These are phyloP conservation scores for Araneus ventricosus DNA, from an alignment of 1,140 invertebrate species.

Conservation along the genomic window DNA sequence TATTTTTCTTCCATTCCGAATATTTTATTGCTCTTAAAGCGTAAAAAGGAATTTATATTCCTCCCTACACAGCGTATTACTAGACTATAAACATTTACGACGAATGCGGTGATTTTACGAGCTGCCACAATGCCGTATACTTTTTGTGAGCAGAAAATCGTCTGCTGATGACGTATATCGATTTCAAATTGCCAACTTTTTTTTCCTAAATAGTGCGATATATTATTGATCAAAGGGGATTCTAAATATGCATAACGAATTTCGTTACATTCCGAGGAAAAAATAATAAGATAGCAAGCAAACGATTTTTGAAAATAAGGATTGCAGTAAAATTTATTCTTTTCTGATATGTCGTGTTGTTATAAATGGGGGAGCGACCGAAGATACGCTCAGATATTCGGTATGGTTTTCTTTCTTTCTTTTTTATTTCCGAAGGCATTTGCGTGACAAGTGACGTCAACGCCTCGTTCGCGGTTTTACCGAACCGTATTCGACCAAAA, in stretches of 20 bases:
- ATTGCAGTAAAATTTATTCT: conserved; percentile 31
- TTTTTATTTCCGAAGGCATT: background rate
- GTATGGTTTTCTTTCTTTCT: background rate
- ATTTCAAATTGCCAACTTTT: conserved; percentile 55
- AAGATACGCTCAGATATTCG: background rate
- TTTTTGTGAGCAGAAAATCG: conserved; percentile 23
- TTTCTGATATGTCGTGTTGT: conserved; percentile 25
- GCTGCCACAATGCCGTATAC: conserved; percentile 23
- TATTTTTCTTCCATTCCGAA: conserved; percentile 42
- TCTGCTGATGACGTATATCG: conserved; percentile 47
- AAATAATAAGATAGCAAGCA: background rate
- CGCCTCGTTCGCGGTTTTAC: conserved; percentile 25
- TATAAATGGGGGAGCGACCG: conserved; percentile 7
- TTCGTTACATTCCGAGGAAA: conserved; percentile 5
- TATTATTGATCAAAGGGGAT: conserved; percentile 25
- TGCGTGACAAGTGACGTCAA: conserved; percentile 35
- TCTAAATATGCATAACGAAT: conserved; percentile 33
- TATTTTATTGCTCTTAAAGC: conserved; percentile 62
- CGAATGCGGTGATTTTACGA: conserved; percentile 55
- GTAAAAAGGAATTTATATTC: conserved; percentile 58
- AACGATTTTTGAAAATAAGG: background rate
- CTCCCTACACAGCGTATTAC: conserved; percentile 14
- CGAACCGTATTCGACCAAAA: background rate
- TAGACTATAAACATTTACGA: conserved; percentile 57
- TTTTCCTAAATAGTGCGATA: conserved; percentile 20